Conservation (phyloP, 2,888 invertebrate species). For the Brachypterus glaber region DNA sequence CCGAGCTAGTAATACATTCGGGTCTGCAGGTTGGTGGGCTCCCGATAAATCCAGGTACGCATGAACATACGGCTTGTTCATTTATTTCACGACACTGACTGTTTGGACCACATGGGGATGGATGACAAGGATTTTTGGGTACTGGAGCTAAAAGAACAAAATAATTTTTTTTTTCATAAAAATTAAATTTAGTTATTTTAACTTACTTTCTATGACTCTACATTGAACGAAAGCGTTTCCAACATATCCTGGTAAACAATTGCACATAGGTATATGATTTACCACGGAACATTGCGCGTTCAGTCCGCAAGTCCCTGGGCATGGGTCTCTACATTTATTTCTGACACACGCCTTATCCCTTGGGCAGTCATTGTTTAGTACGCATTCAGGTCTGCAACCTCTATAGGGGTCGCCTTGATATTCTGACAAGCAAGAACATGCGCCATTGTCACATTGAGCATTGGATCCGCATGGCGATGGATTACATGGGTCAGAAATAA, state of each 20-base stretch:
- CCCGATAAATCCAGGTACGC: slow-evolving; percentile 60
- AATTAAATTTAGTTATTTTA: neutral
- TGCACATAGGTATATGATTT: slow-evolving; percentile 68
- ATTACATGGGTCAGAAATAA: slow-evolving; percentile 53
- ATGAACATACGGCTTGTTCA: slow-evolving; percentile 64
- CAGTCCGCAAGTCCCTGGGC: slow-evolving; percentile 59
- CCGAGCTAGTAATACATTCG: slow-evolving; percentile 65
- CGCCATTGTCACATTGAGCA: slow-evolving; percentile 68
- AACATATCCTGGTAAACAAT: slow-evolving; percentile 53
- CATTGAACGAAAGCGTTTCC: slow-evolving; percentile 63
- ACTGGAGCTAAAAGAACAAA: slow-evolving; percentile 35
- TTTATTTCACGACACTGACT: slow-evolving; percentile 66
- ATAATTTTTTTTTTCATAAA: no score
- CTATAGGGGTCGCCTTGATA: slow-evolving; percentile 70
- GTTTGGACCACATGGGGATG: slow-evolving; percentile 70
- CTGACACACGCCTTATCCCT: slow-evolving; percentile 55
- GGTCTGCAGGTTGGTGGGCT: slow-evolving; percentile 70
- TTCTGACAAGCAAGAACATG: slow-evolving; percentile 66
- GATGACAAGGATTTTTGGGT: slow-evolving; percentile 54
- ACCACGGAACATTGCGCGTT: slow-evolving; percentile 62
- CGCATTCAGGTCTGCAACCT: slow-evolving; percentile 64
- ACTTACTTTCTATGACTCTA: slow-evolving; percentile 29
- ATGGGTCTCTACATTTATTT: slow-evolving; percentile 58
- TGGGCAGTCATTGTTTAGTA: slow-evolving; percentile 55
- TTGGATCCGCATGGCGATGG: slow-evolving; percentile 79